Evolutionary conservation across 2,113 vertebrate genomes (phyloP).

Genomic region (Tragelaphus imberbis): DNA sequence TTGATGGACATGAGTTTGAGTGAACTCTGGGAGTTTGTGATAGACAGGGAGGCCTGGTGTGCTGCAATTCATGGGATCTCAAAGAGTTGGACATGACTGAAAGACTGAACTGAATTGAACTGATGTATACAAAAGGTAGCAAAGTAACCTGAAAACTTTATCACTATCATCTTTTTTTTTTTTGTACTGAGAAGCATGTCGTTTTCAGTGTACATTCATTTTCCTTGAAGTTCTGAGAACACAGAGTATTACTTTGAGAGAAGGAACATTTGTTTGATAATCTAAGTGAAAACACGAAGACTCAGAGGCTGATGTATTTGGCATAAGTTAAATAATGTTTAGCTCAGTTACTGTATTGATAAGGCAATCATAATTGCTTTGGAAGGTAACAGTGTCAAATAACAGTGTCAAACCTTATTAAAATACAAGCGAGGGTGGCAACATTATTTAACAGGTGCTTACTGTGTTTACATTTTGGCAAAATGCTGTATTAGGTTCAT

Average conservation of each 20-base stretch:
- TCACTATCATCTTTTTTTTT: neutral
- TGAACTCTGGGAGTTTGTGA: fast-evolving
- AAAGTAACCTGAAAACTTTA: neutral
- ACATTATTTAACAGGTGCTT: neutral
- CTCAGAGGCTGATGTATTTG: neutral
- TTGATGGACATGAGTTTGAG: fast-evolving
- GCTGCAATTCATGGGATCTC: too few relatives aligned
- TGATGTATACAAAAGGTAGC: neutral
- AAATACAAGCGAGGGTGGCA: neutral
- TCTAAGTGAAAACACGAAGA: neutral
- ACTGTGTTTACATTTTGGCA: neutral
- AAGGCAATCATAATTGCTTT: neutral
- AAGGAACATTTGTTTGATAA: neutral
- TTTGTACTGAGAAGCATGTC: neutral
- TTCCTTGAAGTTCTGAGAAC: constrained; percentile 26
- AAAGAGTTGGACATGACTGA: fast-evolving
- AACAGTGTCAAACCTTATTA: neutral
- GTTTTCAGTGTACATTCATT: constrained; percentile 11
- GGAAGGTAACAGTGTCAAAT: neutral
- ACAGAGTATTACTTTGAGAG: neutral
- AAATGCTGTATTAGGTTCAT: neutral
- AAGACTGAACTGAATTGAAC: fast-evolving
- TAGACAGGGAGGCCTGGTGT: too few relatives aligned
- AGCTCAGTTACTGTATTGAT: neutral
- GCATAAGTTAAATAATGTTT: neutral